Evolutionary conservation across 2,888 invertebrate genomes (phyloP).

Genomic region (Standfussiana lucernea): DNA sequence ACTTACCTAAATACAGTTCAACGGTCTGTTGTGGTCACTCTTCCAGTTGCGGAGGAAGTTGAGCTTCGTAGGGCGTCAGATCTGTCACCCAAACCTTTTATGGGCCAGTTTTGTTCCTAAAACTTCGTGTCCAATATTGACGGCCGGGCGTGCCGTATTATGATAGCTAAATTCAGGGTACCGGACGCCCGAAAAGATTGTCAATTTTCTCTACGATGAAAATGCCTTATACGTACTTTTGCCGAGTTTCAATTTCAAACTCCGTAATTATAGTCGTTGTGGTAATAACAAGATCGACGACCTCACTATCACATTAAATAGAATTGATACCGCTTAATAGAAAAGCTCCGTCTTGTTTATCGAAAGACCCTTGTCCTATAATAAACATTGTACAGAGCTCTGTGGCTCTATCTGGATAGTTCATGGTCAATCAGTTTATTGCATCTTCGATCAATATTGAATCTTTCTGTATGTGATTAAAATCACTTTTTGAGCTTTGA

Average conservation of each 20-base stretch:
- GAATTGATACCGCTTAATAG: background rate
- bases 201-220: constrained; percentile 14
- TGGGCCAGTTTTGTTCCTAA: background rate
- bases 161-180: background rate
- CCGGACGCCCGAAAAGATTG: constrained; percentile 7
- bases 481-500: background rate
- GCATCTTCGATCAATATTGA: background rate
- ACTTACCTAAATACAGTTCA: background rate
- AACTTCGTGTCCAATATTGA: background rate
- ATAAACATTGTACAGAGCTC: background rate
- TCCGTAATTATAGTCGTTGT: background rate
- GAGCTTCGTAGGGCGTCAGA: background rate
- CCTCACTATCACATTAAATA: constrained; percentile 13
- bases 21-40: background rate
- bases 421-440: constrained; percentile 2
- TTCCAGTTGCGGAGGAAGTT: background rate
- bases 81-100: background rate
- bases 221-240: background rate
- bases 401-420: background rate
- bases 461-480: background rate
- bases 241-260: background rate
- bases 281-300: constrained; percentile 1
- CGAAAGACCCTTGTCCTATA: background rate
- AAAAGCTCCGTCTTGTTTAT: constrained; percentile 14
- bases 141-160: background rate